These are phyloP conservation scores for Isaurus tuberculatus DNA, from an alignment of 92 coral and sea anemone genomes.

Conservation along the genomic window DNA sequence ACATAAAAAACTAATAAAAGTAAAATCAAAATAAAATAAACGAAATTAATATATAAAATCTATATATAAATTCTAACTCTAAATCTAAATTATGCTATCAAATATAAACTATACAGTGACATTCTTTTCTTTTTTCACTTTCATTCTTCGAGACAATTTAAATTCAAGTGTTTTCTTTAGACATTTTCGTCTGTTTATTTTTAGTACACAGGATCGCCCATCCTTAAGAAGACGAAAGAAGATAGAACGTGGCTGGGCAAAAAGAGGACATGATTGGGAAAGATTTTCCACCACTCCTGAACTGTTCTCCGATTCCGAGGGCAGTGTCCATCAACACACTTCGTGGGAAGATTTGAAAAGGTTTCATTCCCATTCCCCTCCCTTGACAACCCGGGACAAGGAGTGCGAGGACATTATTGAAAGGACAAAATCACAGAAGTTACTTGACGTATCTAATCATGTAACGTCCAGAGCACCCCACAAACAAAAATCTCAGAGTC, in stretches of 20 bases:
- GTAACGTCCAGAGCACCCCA: background rate
- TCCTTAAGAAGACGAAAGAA: constrained; percentile 38
- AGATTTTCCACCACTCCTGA: constrained; percentile 32
- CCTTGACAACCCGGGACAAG: constrained; percentile 2
- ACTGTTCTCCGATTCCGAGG: constrained; percentile 29
- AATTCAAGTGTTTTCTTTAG: background rate
- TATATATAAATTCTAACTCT: too few species aligned
- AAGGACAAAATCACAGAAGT: background rate
- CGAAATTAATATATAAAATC: too few species aligned
- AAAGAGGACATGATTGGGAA: constrained; percentile 30
- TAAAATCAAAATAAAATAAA: too few species aligned
- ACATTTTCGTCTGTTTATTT: background rate
- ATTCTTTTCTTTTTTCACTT: too few species aligned
- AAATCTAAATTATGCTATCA: too few species aligned
- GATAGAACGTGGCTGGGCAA: constrained; percentile 15
- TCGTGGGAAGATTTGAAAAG: constrained; percentile 5
- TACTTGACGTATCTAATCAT: background rate
- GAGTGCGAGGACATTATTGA: background rate
- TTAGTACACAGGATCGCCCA: constrained; percentile 25
- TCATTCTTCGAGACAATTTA: too few species aligned
- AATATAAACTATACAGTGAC: too few species aligned
- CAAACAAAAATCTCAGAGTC: background rate
- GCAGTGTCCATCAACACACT: constrained; percentile 38
- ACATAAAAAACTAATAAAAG: too few species aligned
- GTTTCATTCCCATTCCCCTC: background rate